phyloP scores from a whole-genome alignment of 2,888 invertebrate genomes.

The Volucella inanis region DNA sequence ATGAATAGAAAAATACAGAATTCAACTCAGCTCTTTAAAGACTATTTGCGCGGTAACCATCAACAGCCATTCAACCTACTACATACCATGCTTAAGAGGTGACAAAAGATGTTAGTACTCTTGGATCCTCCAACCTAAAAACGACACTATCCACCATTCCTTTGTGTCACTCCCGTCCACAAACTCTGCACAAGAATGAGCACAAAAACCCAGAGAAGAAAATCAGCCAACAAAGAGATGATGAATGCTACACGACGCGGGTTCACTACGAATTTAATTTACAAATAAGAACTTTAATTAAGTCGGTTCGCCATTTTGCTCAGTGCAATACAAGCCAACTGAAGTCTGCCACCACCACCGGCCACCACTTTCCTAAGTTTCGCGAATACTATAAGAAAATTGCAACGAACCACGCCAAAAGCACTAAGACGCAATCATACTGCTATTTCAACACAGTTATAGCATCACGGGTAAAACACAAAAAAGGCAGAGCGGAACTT shows the following conservation, averaged over 20 bases:
- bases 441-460: conserved; percentile 55
- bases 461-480: conserved; percentile 18
- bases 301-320: conserved; percentile 62
- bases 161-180: background rate
- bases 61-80: too few species aligned
- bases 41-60: too few species aligned
- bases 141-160: background rate
- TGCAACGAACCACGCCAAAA: conserved; percentile 61
- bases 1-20: too few species aligned
- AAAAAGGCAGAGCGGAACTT: conserved; percentile 57
- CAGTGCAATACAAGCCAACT: too few species aligned
- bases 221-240: conserved; percentile 65
- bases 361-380: background rate
- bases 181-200: conserved; percentile 4
- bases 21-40: too few species aligned
- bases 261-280: conserved; percentile 73
- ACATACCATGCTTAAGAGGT: conserved; percentile 25
- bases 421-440: conserved; percentile 40
- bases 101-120: conserved; percentile 20
- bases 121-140: background rate
- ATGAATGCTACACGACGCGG: conserved; percentile 63
- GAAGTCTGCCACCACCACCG: too few species aligned
- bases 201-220: conserved; percentile 30
- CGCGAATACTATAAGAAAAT: conserved; percentile 38
- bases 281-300: conserved; percentile 75